Conservation (phyloP, 2,888 invertebrate genomes). For the Agriopis marginaria region DNA sequence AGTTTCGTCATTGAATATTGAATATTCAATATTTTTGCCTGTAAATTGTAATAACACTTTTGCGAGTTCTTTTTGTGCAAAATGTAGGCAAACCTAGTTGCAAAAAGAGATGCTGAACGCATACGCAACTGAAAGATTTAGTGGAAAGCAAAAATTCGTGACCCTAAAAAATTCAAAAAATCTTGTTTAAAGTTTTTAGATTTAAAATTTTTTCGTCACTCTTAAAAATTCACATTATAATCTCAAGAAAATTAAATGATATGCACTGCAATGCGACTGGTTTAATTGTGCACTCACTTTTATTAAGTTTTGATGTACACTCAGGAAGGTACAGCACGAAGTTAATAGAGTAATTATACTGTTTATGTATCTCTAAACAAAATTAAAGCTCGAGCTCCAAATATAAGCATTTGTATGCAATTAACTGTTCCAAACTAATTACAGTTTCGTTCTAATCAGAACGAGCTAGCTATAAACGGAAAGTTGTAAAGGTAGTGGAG, state of each 20-base stretch:
- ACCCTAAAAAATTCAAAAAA: too few species aligned
- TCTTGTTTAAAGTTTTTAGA: too few species aligned
- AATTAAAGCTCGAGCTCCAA: slow-evolving; percentile 15
- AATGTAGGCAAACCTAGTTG: too few species aligned
- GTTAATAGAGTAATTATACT: slow-evolving; percentile 19
- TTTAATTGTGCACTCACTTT: not conserved
- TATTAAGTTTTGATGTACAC: not conserved
- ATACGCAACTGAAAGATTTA: too few species aligned
- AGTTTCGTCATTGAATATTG: too few species aligned
- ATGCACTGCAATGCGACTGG: slow-evolving; percentile 2
- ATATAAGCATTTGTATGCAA: slow-evolving; percentile 33
- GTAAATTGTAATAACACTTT: too few species aligned
- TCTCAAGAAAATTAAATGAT: not conserved
- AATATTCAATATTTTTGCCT: too few species aligned
- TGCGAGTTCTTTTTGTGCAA: too few species aligned
- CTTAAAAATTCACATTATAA: not conserved
- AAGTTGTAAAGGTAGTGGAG: slow-evolving; percentile 31
- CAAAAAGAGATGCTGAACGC: too few species aligned
- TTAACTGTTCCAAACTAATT: slow-evolving; percentile 35
- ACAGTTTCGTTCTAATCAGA: slow-evolving; percentile 33
- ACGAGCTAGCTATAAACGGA: slow-evolving; percentile 33
- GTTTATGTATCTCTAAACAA: slow-evolving; percentile 15
- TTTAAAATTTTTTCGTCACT: too few species aligned
- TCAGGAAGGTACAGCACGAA: slow-evolving; percentile 1
- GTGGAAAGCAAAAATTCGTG: too few species aligned